Percentiles rank a stretch among this genome's conserved stretches.
Evolutionary conservation across 2,888 invertebrate genomes (phyloP).

Genomic region (Invenusta paracnida): DNA sequence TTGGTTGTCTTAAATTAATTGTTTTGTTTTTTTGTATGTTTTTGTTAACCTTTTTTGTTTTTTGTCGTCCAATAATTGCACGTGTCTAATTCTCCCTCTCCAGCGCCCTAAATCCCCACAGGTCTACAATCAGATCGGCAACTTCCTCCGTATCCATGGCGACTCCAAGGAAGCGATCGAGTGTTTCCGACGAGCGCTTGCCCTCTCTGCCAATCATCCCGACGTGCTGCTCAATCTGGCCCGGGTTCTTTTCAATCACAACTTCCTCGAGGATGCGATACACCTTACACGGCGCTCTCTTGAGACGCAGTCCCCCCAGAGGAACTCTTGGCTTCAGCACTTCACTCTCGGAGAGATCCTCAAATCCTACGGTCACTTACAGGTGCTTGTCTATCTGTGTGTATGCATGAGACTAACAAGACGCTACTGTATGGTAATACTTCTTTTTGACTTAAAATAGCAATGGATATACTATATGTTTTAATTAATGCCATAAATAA

Average conservation of each 20-base stretch:
- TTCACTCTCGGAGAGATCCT: constrained; percentile 84
- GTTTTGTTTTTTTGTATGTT: not conserved
- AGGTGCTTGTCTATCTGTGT: no score
- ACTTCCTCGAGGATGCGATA: constrained; percentile 83
- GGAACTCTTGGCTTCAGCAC: constrained; percentile 84
- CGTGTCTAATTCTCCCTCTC: no score
- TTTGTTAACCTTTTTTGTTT: no score
- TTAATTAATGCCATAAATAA: no score
- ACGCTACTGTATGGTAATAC: no score
- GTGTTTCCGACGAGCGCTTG: constrained; percentile 77
- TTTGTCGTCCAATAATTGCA: not conserved
- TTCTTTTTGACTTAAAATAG: no score
- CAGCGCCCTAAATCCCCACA: constrained; percentile 68
- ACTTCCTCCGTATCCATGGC: constrained; percentile 83
- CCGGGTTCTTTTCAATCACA: constrained; percentile 75
- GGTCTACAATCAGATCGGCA: constrained; percentile 82
- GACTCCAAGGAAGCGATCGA: constrained; percentile 80
- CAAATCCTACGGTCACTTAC: constrained; percentile 81
- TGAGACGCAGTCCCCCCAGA: constrained; percentile 76
- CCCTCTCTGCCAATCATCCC: constrained; percentile 78
- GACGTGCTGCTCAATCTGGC: constrained; percentile 79
- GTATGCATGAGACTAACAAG: no score
- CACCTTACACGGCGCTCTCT: constrained; percentile 77
- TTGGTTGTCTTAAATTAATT: no score
- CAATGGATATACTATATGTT: no score